Conservation (phyloP, 1,140 invertebrate genomes). For the Eumaeus atala region DNA sequence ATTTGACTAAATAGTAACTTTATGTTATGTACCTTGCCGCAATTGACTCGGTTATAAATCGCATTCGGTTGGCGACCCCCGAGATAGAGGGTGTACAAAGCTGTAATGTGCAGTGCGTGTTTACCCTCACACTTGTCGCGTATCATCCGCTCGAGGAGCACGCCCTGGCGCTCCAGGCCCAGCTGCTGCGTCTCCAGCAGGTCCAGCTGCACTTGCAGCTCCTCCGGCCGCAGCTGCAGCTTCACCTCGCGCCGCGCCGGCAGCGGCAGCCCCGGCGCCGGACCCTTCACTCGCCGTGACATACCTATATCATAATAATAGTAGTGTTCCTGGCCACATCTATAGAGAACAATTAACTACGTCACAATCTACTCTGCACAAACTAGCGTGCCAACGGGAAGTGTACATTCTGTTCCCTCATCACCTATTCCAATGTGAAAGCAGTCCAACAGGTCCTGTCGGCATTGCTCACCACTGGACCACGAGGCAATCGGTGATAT, state of each 20-base stretch:
- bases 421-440: too few species aligned
- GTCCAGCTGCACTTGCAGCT: slow-evolving; percentile 40
- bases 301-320: slow-evolving; percentile 13
- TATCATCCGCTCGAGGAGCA: slow-evolving; percentile 90
- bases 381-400: too few species aligned
- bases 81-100: slow-evolving; percentile 23
- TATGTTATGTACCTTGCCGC: too few species aligned
- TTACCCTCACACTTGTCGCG: slow-evolving; percentile 82
- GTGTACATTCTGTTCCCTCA: too few species aligned
- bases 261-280: slow-evolving; percentile 85
- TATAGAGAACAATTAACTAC: too few species aligned
- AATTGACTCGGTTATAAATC: too few species aligned
- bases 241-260: slow-evolving; percentile 78
- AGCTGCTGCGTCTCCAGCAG: slow-evolving; percentile 90
- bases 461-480: too few species aligned
- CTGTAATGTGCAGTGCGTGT: slow-evolving; percentile 29
- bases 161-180: slow-evolving; percentile 91
- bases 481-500: too few species aligned
- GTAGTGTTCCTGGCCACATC: not conserved
- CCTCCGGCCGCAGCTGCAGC: slow-evolving; percentile 61
- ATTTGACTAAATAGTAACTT: too few species aligned
- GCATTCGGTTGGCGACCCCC: too few species aligned
- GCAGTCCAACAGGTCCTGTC: too few species aligned
- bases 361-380: too few species aligned
- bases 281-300: slow-evolving; percentile 84